Base-by-base conservation (phyloP, 2,888 invertebrate genomes). In the Apoda limacodes region DNA sequence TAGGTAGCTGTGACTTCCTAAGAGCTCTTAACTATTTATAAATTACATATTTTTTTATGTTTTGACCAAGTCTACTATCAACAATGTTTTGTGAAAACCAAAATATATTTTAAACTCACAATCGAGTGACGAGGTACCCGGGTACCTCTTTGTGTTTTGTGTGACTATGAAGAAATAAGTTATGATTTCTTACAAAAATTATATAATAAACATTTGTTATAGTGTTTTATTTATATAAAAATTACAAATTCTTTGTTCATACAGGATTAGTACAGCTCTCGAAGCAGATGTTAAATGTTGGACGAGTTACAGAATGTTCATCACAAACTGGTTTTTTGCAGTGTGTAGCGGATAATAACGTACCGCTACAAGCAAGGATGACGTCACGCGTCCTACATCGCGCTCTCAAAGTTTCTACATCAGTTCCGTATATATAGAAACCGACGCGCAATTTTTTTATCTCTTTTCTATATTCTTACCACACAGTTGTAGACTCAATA, bases 291-390 rank as follows among this genome's bases (percentile, higher is more conserved):
- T 27, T 32, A 32, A 23, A 32, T 32, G 27, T 33, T 24, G 34
- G 30, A 27, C 27, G 30, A 30, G 27, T 13, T 30, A 34, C 23
- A 19, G 30, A 19, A 34, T 34, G 30, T 34, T 27, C 27, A 30
- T 30, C 30, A 30, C 27, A 34, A 34, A 34, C 34, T 30, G 34
- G 30, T 34, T 30, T 33, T 34, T 20, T 26, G 30, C 30, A 30
- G 27, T 30, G 22, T 19, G 27, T 30, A 25, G n/a, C n/a, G n/a
- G n/a, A n/a, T n/a, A n/a, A n/a, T n/a, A n/a, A n/a, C n/a, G n/a
- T n/a, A n/a, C n/a, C n/a, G n/a, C n/a, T n/a, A n/a, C n/a, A n/a
- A n/a, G n/a, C n/a, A n/a, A n/a, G n/a, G n/a, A n/a, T n/a, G n/a
- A n/a, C n/a, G n/a, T n/a, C n/a, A n/a, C n/a, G n/a, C n/a, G n/a